Base-by-base conservation (phyloP, 2,888 invertebrate species). In the Salpingus planirostris region DNA sequence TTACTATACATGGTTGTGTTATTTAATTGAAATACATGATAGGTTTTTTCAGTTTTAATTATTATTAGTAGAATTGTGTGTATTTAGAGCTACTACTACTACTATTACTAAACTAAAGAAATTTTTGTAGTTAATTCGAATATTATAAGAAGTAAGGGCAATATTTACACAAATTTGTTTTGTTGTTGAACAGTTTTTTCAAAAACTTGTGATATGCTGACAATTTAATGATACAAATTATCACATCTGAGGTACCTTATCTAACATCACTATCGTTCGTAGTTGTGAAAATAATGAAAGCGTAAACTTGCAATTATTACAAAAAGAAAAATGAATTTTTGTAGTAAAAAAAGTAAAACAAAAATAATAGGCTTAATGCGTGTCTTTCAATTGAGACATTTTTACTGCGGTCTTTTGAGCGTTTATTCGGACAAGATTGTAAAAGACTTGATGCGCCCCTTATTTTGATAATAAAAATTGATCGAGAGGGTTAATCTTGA, bases 1-100 rank as follows among this genome's bases (percentile, higher is more conserved):
- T n/a, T n/a, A n/a, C n/a, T n/a, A n/a, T n/a, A n/a, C n/a, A n/a
- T 50, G 55, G 56, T 56, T 56, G 55, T 55, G 56, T 54, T 55
- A 39, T 39, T 49, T 46, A 49, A n/a, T n/a, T n/a, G n/a, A 50
- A 41, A 31, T 39, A 44, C 40, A 44, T 41, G 44, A 44, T 47
- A 50, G 46, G 43, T 40, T 41, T 48, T 49, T 43, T 34, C 41
- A 43, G 24, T n/a, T 38, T 38, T 36, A 35, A 31, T 35, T 41
- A 33, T 29, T 42, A 27, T 31, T 29, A 33, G n/a, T n/a, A n/a
- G n/a, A 36, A 29, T 32, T 29, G 13, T 31, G 15, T 26, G 23
- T 25, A 4, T 30, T 4, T 28, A 22, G 24, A 28, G 13, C 15
- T 18, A 18, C 5, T 18, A n/a, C n/a, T n/a, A n/a, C n/a, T n/a